Evolutionary conservation across 2,888 invertebrate species (phyloP), one percentile per base, ranked within the genome.

Genomic region (Odontocolon sp.): DNA sequence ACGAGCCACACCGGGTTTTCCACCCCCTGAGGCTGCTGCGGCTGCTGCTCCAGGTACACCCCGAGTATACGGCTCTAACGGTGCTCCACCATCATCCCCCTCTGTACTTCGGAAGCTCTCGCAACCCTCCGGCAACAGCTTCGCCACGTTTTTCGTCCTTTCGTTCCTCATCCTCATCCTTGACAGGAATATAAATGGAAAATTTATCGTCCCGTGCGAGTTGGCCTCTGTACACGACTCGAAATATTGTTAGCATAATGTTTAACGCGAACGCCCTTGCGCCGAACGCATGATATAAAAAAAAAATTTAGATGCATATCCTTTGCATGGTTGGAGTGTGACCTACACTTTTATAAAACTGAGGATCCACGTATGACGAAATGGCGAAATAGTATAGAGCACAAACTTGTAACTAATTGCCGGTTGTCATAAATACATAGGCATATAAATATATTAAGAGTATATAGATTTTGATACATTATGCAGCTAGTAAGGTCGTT

Each of bases 111-210:
- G 64, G 16, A 52, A 64, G 54, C 63, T 63, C 68, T 31, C 36
- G 42, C 42, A 52, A 52, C 45, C 45, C 28, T 36, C 59, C 16
- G 23, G 45, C 72, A 64, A 63, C 45, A 66, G 59, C 68, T 45
- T 59, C 68, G 38, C 68, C 63, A 52, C 68, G 16, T 72, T 72
- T 63, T 72, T 50, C 56, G 18, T 66, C 45, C 52, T 66, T 70
- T 66, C 42, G 11, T 31, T 42, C 47, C 67, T 59, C 63, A 57
- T 66, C 70, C 56, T 73, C 77, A 73, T 80, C 33, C 80, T 82
- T 77, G 74, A 78, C 67, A 67, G 66, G 86, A 86, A 86, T 86
- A 85, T 86, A 86, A 85, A 86, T 86, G 83, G 85, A 80, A 76
- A 85, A 82, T 86, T 86, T 85, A 82, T 80, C 84, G 82, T 83